Percentiles rank a stretch among this genome's conserved stretches.
Evolutionary conservation across 2,888 invertebrate genomes (phyloP).

Genomic region (Ormyrus rosae): DNA sequence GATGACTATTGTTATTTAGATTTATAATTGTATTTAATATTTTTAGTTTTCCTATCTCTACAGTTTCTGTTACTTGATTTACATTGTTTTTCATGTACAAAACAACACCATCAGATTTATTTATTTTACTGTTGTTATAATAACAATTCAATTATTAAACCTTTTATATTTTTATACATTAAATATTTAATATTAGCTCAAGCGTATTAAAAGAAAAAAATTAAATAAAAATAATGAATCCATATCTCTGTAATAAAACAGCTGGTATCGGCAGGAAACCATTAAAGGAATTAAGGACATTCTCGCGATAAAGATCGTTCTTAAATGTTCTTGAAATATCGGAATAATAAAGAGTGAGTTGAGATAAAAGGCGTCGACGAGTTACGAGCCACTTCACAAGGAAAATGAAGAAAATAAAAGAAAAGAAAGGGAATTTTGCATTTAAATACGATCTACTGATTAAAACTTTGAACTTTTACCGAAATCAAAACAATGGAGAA

Average conservation of each 20-base stretch:
- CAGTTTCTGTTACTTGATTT: no score
- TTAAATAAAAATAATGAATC: background rate
- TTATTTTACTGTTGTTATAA: no score
- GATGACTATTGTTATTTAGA: no score
- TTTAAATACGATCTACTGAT: constrained; percentile 3
- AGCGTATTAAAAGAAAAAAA: no score
- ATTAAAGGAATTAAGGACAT: constrained; percentile 51
- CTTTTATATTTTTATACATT: no score
- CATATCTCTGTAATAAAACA: constrained; percentile 38
- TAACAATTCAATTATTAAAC: no score
- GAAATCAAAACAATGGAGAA: no score
- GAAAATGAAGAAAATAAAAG: constrained; percentile 12
- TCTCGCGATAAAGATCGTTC: constrained; percentile 34
- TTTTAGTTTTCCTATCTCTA: no score
- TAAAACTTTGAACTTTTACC: background rate
- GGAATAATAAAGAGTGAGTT: constrained; percentile 49
- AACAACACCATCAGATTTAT: no score
- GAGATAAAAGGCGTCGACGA: constrained; percentile 39
- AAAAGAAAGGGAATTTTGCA: background rate
- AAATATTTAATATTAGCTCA: no score
- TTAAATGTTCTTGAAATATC: constrained; percentile 53
- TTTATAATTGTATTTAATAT: no score
- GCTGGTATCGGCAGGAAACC: constrained; percentile 48
- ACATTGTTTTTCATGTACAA: no score
- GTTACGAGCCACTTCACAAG: constrained; percentile 36